Percentiles rank a stretch among this genome's conserved stretches.
Conservation (phyloP, 1,140 invertebrate genomes). For the Drosophila bocki region DNA sequence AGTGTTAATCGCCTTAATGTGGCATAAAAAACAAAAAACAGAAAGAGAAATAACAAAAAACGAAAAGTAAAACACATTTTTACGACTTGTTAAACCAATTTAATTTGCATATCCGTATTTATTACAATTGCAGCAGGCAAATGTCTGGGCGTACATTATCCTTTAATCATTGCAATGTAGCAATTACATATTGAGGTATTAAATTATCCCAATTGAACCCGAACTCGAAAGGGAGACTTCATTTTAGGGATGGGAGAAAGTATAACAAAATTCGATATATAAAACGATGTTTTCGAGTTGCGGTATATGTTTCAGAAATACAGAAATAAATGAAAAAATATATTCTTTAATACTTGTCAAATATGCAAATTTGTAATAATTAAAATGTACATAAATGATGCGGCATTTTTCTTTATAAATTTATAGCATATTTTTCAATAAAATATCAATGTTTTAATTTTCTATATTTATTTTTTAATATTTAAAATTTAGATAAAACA, state of each 20-base stretch:
- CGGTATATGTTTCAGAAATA: too few species aligned
- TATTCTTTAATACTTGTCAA: too few species aligned
- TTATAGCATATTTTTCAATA: too few species aligned
- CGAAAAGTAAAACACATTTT: slow-evolving; percentile 43
- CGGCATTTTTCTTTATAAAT: too few species aligned
- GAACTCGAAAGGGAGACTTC: slow-evolving; percentile 8
- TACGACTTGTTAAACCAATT: slow-evolving; percentile 62
- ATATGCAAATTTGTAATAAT: too few species aligned
- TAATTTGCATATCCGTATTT: slow-evolving; percentile 66
- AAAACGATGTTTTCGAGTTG: not conserved
- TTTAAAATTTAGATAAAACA: too few species aligned
- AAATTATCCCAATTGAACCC: slow-evolving; percentile 50
- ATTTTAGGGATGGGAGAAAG: not conserved
- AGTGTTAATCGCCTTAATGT: slow-evolving; percentile 63
- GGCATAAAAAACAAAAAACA: slow-evolving; percentile 9
- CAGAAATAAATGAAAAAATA: too few species aligned
- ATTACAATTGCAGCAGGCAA: slow-evolving; percentile 9
- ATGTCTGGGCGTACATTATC: slow-evolving; percentile 47
- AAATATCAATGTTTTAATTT: too few species aligned
- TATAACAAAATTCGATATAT: not conserved
- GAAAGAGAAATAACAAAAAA: slow-evolving; percentile 11
- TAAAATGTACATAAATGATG: too few species aligned
- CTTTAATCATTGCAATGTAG: slow-evolving; percentile 65
- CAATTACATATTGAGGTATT: slow-evolving; percentile 73
- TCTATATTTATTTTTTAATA: too few species aligned